Evolutionary conservation across 2,888 invertebrate species (phyloP).

Genomic region (Drosophila suboccidentalis): DNA sequence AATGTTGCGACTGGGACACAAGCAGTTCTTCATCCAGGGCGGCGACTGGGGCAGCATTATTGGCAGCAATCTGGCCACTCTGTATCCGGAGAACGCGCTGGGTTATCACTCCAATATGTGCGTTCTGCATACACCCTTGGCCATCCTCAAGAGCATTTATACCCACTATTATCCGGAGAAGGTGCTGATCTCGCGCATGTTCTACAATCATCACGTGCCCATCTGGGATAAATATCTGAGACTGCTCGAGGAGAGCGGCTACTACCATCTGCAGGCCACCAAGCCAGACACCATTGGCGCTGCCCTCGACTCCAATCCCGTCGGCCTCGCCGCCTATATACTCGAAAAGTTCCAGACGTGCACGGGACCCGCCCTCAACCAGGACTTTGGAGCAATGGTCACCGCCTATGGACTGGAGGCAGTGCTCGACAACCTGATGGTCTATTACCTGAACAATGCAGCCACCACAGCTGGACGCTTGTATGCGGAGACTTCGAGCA

Average conservation of each 20-base stretch:
- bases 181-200: conserved; percentile 86
- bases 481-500: conserved; percentile 88
- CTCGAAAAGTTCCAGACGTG: conserved; percentile 93
- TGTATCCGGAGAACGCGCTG: conserved; percentile 88
- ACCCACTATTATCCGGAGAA: conserved; percentile 86
- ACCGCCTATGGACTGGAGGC: conserved; percentile 87
- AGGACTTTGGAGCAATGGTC: conserved; percentile 78
- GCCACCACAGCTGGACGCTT: conserved; percentile 90
- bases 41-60: conserved; percentile 94
- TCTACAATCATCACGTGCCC: conserved; percentile 87
- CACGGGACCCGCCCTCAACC: conserved; percentile 89
- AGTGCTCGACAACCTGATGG: conserved; percentile 90
- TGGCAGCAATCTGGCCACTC: conserved; percentile 87
- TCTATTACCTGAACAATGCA: conserved; percentile 91
- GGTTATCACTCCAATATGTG: conserved; percentile 89
- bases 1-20: conserved; percentile 89
- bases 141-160: conserved; percentile 84
- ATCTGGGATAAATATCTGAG: conserved; percentile 68
- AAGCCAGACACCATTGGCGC: conserved; percentile 94
- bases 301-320: conserved; percentile 87
- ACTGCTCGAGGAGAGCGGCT: conserved; percentile 86
- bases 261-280: conserved; percentile 93
- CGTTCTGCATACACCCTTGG: conserved; percentile 73
- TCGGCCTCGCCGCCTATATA: conserved; percentile 94
- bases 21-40: conserved; percentile 89